Base-by-base conservation (phyloP, 2,113 vertebrate genomes). In the Bubo scandiacus region DNA sequence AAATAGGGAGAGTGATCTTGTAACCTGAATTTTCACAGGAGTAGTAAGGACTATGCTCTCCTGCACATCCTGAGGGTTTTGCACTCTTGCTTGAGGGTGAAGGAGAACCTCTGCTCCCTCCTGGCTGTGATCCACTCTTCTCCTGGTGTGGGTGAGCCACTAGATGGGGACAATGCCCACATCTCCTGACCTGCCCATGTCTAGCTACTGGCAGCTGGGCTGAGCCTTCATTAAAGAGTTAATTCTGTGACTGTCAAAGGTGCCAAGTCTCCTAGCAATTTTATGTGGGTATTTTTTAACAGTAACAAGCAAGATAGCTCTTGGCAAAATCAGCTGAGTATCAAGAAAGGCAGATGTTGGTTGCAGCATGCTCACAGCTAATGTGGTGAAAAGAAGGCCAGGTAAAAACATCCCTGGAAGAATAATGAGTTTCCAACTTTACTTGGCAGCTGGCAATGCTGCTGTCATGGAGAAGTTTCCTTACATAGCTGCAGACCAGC, bases 111-210 rank as follows among this genome's bases (percentile, higher is more conserved):
- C 61, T 49, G 34, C 25, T 85, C 15, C 18, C 25, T 89, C 59
- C 72, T 55, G 47, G 27, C n/a, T 78, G 22, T 51, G 51, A 92
- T 27, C n/a, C 22, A 32, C 27, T 81, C 66, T 62, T 52, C 36
- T 66, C 12, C n/a, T 20, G 1, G 16, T 32, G 66, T 54, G 32
- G 40, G 49, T 45, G 73, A 92, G 62, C 95, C 97, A 96, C 95
- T 97, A 97, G 97, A 72, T 95, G 95, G 96, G 84, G 97, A 96
- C 91, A 96, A 27, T 79, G 78, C 77, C 49, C 94, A 80, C 38
- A 66, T 65, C 47, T 88, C 92, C 55, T 45, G n/a, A 30, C 52
- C 43, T 55, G 72, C 72, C 72, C 65, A 47, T 1, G 2, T n/a
- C 63, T 19, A 40, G 25, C 42, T 36, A 8, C 34, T 8, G 32